Percentiles rank a stretch among this genome's conserved stretches.
phyloP scores from a whole-genome alignment of 1,140 invertebrate genomes.

The Centruroides vittatus region DNA sequence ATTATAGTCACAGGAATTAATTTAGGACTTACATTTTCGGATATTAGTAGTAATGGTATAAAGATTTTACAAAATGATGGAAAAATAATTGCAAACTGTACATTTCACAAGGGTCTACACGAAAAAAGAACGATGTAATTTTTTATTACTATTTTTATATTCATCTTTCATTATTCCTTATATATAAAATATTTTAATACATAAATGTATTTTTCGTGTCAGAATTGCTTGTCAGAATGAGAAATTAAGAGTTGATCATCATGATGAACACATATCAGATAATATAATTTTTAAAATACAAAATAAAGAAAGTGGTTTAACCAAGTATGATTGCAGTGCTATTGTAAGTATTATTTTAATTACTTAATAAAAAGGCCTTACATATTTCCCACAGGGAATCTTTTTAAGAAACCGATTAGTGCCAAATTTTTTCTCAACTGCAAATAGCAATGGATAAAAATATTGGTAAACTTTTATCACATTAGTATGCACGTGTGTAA shows the following conservation, averaged over 20 bases:
- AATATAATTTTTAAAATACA: slow-evolving; percentile 60
- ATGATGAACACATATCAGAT: slow-evolving; percentile 8
- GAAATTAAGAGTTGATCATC: slow-evolving; percentile 36
- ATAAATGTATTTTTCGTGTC: no score
- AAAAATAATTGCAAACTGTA: slow-evolving; percentile 16
- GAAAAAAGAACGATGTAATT: slow-evolving; percentile 46
- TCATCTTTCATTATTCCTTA: neutral
- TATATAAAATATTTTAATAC: neutral
- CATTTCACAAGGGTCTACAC: slow-evolving; percentile 57
- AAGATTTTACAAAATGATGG: slow-evolving; percentile 39
- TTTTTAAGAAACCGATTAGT: no score
- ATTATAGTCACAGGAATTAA: slow-evolving; percentile 92
- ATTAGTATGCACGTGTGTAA: no score
- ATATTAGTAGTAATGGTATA: slow-evolving; percentile 71
- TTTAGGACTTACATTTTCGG: slow-evolving; percentile 80
- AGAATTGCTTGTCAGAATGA: slow-evolving; percentile 74
- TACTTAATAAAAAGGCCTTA: no score
- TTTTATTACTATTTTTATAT: neutral
- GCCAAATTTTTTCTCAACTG: no score
- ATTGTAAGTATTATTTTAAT: slow-evolving; percentile 10
- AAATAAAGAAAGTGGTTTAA: slow-evolving; percentile 66
- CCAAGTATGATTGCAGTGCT: slow-evolving; percentile 26
- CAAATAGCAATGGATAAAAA: no score
- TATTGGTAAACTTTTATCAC: no score
- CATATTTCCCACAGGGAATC: no score